Evolutionary conservation across 2,888 invertebrate genomes (phyloP), one percentile per base, ranked within the genome.

Genomic region (Phyllotreta striolata): DNA sequence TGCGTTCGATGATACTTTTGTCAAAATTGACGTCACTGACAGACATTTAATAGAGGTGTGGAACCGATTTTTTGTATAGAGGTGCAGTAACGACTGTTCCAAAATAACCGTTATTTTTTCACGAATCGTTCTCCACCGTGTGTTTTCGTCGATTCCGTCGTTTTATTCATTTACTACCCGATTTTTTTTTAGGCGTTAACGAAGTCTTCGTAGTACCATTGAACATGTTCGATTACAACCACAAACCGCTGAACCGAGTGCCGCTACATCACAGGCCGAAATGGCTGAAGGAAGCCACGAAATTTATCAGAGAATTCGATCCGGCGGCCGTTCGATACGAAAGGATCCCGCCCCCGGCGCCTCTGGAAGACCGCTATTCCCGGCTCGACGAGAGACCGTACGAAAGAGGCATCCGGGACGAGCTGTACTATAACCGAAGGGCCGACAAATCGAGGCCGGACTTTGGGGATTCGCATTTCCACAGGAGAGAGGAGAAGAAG

Each of bases 151-250:
- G 7, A 46, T 46, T 24, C 13, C 13, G 7, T 46, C 24, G 7
- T 5, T 46, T 46, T 46, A 8, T 12, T 4, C 46, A 24, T 46
- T 13, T 46, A 12, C 10, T 46, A 24, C 24, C 39, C 39, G 6
- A 39, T 43, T 10, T 10, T 44, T 44, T 77, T 77, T 60, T 66
- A 80, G 79, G 67, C 62, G 76, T 77, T 40, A 63, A 70, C 5
- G 74, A 76, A 47, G 85, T 86, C 60, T 84, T 87, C 67, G 85
- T 88, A 70, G 87, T 87, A 76, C 88, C 89, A 14, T 84, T 88
- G 5, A 86, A 88, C 74, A 88, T 86, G 70, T 88, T 90, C 81
- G 90, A 91, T 77, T 91, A 91, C 78, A 87, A 88, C 67, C 90
- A 91, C 76, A 85, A 82, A 73, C 84, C 86, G 0, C 70, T 80